These are phyloP conservation scores for Iselma pallidipennis DNA, from an alignment of 2,888 invertebrate species.

Conservation along the genomic window DNA sequence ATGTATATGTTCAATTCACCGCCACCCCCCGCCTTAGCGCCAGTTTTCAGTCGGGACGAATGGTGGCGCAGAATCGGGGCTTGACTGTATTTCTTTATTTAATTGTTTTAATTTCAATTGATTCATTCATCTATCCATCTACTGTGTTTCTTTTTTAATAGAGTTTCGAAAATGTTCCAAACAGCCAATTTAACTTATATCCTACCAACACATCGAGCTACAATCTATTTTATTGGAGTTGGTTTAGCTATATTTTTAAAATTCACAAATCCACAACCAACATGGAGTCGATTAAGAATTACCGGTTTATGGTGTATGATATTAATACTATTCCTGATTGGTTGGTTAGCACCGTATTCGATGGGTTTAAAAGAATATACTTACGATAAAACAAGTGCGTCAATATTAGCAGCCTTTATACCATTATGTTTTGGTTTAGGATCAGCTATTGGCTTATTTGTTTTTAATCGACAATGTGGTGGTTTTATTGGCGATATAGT, in stretches of 20 bases:
- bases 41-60: too few species aligned
- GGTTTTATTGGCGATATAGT: conserved; percentile 59
- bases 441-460: neutral
- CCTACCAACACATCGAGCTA: conserved; percentile 65
- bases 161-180: conserved; percentile 64
- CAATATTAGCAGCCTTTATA: conserved; percentile 61
- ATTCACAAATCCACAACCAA: conserved; percentile 19
- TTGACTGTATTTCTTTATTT: too few species aligned
- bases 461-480: neutral
- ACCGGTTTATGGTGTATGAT: conserved; percentile 56
- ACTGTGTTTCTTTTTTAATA: conserved; percentile 45
- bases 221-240: conserved; percentile 68
- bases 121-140: neutral
- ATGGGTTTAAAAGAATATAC: conserved; percentile 60
- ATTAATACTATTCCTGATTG: conserved; percentile 52
- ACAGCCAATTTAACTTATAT: conserved; percentile 69
- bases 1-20: too few species aligned
- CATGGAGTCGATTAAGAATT: conserved; percentile 52
- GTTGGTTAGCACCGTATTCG: conserved; percentile 60
- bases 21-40: too few species aligned
- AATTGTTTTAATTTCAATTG: neutral
- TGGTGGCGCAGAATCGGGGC: too few species aligned
- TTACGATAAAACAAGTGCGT: conserved; percentile 59
- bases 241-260: conserved; percentile 61
- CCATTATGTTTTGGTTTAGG: conserved; percentile 44